These are phyloP conservation scores for Boloria euphrosyne DNA, from an alignment of 2,888 invertebrate species.

Conservation along the genomic window DNA sequence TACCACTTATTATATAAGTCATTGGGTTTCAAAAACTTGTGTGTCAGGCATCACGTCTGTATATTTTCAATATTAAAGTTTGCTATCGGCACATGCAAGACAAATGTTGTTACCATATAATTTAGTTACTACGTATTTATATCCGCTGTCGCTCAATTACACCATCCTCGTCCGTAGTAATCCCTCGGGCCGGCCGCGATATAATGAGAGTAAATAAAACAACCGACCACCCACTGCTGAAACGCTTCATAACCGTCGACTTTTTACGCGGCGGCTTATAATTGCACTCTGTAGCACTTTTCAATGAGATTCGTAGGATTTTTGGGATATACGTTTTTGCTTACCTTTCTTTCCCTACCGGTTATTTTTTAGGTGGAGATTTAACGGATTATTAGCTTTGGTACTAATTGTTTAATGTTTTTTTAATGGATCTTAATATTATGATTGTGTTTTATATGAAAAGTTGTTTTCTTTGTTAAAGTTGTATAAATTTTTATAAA, in stretches of 20 bases:
- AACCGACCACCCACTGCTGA: constrained; percentile 37
- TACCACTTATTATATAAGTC: no score
- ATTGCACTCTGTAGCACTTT: constrained; percentile 37
- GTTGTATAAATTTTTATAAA: no score
- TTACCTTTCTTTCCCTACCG: constrained; percentile 26
- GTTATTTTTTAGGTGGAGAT: constrained; percentile 16
- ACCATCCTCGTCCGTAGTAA: constrained; percentile 23
- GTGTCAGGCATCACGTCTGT: background rate
- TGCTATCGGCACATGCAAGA: constrained; percentile 1
- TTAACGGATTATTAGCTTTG: constrained; percentile 8
- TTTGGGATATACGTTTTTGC: constrained; percentile 28
- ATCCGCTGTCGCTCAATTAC: constrained; percentile 28
- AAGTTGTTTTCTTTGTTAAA: no score
- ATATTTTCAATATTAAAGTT: background rate
- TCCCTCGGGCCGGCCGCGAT: constrained; percentile 38
- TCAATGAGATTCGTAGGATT: constrained; percentile 33
- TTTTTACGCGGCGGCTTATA: constrained; percentile 38
- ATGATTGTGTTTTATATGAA: constrained; percentile 8
- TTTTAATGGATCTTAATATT: constrained; percentile 6
- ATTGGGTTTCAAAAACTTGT: background rate
- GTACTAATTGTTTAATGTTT: background rate
- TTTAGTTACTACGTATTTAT: constrained; percentile 15
- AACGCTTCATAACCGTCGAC: constrained; percentile 40
- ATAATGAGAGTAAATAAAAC: constrained; percentile 47
- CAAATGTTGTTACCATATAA: constrained; percentile 13